A percentile compares a stretch with the other conserved stretches of the same genome.
Conservation (phyloP, 2,888 invertebrate genomes). For the Protonemura montana region DNA sequence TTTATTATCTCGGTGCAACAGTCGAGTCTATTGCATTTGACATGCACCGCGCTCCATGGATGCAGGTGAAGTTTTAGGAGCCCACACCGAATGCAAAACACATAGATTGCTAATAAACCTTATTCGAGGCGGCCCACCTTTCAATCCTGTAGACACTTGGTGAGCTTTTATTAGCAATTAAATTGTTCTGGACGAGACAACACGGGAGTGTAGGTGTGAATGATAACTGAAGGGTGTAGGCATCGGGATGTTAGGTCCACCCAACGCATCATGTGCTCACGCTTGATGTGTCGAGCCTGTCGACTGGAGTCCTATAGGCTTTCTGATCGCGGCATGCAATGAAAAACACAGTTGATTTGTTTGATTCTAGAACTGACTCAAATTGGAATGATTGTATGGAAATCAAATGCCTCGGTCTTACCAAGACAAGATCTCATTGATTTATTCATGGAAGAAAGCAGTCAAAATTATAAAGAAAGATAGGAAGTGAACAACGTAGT, state of each 20-base stretch:
- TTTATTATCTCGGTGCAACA: neutral
- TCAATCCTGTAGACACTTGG: neutral
- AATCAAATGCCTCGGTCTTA: no score
- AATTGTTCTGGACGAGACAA: conserved; percentile 3
- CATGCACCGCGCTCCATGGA: neutral
- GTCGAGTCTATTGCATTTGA: neutral
- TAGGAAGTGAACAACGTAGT: no score
- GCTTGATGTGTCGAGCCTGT: neutral
- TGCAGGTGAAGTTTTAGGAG: neutral
- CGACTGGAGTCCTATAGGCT: neutral
- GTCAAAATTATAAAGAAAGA: no score
- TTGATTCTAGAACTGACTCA: neutral
- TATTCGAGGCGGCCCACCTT: neutral
- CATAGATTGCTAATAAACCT: neutral
- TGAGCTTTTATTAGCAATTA: neutral
- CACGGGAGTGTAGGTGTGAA: neutral
- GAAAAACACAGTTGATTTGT: neutral
- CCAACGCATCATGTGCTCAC: neutral
- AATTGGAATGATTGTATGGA: neutral
- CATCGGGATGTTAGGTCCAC: neutral
- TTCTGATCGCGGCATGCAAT: neutral
- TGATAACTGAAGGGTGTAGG: conserved; percentile 7
- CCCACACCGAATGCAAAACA: neutral
- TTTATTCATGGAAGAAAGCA: no score
- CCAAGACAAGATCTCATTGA: no score